phyloP scores from a whole-genome alignment of 2,888 invertebrate genomes.

The Pollenia griseotomentosa region DNA sequence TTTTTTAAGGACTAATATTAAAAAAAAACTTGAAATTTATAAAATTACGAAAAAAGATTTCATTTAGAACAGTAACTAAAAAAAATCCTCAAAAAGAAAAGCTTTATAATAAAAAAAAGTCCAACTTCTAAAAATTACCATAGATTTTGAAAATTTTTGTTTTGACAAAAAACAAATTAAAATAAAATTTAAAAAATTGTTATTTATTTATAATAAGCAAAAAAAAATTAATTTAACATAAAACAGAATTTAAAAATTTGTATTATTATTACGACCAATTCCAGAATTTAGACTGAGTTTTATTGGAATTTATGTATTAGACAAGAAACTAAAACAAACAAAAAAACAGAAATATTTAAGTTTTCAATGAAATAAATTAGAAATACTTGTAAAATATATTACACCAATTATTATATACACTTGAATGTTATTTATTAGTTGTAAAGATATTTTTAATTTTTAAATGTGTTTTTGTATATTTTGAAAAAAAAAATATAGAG shows the following conservation, averaged over 20 bases:
- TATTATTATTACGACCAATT: conserved; percentile 65
- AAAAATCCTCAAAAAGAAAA: conserved; percentile 46
- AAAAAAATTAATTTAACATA: conserved; percentile 6
- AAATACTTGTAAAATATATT: conserved; percentile 28
- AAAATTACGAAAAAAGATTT: background rate
- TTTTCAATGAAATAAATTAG: conserved; percentile 20
- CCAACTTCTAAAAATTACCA: conserved; percentile 44
- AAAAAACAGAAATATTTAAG: conserved; percentile 16
- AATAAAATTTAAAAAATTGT: conserved; percentile 30
- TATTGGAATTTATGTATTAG: conserved; percentile 68
- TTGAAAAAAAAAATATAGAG: conserved; percentile 35
- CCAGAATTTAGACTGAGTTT: conserved; percentile 73
- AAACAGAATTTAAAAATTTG: conserved; percentile 31
- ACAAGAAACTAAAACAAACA: conserved; percentile 10
- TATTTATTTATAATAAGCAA: conserved; percentile 51
- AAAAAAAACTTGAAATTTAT: background rate
- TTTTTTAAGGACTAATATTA: background rate
- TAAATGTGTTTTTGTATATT: conserved; percentile 45
- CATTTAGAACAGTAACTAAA: background rate
- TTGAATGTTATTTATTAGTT: conserved; percentile 42
- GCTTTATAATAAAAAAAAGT: conserved; percentile 64
- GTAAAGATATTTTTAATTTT: conserved; percentile 34
- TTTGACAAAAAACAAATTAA: conserved; percentile 22
- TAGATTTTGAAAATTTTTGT: conserved; percentile 48
- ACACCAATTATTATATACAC: conserved; percentile 42